These are phyloP conservation scores for Aythya fuligula DNA, from an alignment of 2,797 vertebrate genomes.

Conservation along the genomic window DNA sequence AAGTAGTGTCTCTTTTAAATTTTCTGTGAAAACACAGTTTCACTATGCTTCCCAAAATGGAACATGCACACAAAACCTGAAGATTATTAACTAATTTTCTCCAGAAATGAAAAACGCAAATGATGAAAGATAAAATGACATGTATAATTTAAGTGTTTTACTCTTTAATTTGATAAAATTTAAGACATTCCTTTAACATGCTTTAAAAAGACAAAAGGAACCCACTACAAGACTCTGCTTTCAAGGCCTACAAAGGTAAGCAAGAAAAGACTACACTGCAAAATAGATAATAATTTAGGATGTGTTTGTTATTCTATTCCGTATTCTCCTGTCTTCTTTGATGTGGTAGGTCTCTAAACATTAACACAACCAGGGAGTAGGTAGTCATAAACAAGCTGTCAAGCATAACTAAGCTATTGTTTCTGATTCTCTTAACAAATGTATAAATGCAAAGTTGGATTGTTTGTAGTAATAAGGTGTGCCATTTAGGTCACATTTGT, in stretches of 20 bases:
- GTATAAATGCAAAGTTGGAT: slow-evolving; percentile 37
- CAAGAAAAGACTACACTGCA: neutral
- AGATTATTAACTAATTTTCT: neutral
- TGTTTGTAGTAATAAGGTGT: slow-evolving; percentile 39
- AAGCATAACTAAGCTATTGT: slow-evolving; percentile 45
- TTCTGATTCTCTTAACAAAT: slow-evolving; percentile 54
- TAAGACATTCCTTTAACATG: neutral
- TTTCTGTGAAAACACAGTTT: neutral
- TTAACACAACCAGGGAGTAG: slow-evolving; percentile 33
- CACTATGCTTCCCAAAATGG: neutral
- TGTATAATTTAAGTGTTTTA: neutral
- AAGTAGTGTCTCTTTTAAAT: neutral
- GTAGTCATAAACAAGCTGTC: slow-evolving; percentile 63
- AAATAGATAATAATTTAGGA: slow-evolving; percentile 13
- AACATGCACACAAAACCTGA: neutral
- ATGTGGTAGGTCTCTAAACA: slow-evolving; percentile 28
- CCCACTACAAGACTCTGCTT: neutral
- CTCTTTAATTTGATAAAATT: neutral
- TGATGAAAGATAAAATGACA: neutral
- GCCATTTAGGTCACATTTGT: slow-evolving; percentile 14
- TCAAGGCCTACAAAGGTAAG: neutral
- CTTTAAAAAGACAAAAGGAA: neutral
- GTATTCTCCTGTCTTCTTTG: slow-evolving; percentile 32
- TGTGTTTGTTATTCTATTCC: slow-evolving; percentile 12
- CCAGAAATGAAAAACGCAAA: neutral